Evolutionary conservation across 2,113 vertebrate genomes (phyloP).

Genomic region (Theristicus caerulescens): DNA sequence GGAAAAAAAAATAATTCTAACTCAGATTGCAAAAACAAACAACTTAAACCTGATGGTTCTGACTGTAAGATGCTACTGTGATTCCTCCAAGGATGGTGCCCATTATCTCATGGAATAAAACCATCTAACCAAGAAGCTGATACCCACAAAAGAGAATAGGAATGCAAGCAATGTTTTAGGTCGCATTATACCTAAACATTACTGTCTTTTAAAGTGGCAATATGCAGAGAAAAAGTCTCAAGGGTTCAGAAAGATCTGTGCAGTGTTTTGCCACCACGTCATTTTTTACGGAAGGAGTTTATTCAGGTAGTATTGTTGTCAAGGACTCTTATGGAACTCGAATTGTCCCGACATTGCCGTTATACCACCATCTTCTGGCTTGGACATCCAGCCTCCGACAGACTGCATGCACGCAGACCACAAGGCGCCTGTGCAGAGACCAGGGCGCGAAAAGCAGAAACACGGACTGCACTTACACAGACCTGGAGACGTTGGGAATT

Average conservation of each 20-base stretch:
- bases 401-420: no score
- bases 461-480: no score
- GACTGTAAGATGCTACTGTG: background rate
- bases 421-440: no score
- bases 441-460: no score
- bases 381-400: no score
- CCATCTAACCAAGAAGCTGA: background rate
- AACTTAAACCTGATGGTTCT: background rate
- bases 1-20: background rate
- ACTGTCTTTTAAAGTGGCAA: background rate
- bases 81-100: background rate
- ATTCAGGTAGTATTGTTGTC: background rate
- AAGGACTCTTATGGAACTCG: no score
- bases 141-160: background rate
- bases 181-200: background rate
- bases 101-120: background rate
- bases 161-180: background rate
- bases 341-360: no score
- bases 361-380: no score
- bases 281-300: background rate
- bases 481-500: no score
- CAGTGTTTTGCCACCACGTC: background rate
- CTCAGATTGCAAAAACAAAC: background rate
- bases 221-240: background rate
- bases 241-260: background rate